phyloP scores from a whole-genome alignment of 1,140 invertebrate species.

The Sitophilus oryzae region DNA sequence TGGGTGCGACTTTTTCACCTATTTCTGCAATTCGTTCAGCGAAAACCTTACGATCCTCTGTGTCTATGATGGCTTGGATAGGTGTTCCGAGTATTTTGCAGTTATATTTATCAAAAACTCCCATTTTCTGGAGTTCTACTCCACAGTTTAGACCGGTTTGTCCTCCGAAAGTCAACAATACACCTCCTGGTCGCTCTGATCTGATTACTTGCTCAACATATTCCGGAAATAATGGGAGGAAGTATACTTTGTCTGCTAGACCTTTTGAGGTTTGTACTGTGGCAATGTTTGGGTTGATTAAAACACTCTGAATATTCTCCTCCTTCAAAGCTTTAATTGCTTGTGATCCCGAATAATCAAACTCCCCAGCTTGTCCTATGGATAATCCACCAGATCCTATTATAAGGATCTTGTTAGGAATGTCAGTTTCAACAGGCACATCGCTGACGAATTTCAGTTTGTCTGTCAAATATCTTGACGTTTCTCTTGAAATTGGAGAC shows the following conservation, averaged over 20 bases:
- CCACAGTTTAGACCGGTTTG: constrained; percentile 99
- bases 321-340: constrained; percentile 97
- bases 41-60: constrained; percentile 96
- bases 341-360: constrained; percentile 88
- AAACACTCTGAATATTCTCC: constrained; percentile 87
- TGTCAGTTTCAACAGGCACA: not conserved
- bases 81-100: constrained; percentile 87
- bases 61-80: constrained; percentile 91
- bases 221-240: constrained; percentile 87
- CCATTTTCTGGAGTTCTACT: constrained; percentile 76
- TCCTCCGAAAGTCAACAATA: constrained; percentile 95
- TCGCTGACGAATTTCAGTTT: constrained; percentile 25
- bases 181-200: constrained; percentile 90
- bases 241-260: constrained; percentile 97
- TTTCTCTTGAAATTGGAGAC: constrained; percentile 66
- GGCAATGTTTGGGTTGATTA: constrained; percentile 99
- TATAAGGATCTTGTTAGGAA: constrained; percentile 84
- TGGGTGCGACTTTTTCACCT: constrained; percentile 90
- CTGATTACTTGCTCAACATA: constrained; percentile 97
- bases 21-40: constrained; percentile 84
- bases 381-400: constrained; percentile 97
- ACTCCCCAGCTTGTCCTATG: constrained; percentile 99
- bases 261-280: constrained; percentile 99
- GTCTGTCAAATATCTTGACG: constrained; percentile 25
- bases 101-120: constrained; percentile 82